Base-by-base conservation (phyloP, 2,113 vertebrate species). In the Lycaon pictus region DNA sequence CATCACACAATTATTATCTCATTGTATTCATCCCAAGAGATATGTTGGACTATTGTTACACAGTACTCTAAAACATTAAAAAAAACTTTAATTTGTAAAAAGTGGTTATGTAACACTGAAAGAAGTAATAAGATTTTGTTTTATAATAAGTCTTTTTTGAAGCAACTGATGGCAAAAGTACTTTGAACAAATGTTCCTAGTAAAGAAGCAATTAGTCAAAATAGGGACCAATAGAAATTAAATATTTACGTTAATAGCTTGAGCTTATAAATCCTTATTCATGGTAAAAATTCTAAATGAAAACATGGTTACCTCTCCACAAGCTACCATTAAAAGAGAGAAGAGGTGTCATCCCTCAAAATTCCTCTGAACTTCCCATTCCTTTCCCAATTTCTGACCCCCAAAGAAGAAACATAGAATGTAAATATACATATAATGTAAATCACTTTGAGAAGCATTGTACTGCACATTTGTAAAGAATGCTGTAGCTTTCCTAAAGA, bases 171-270 rank as follows among this genome's bases (percentile, higher is more conserved):
- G 69, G 48, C 65, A 90, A 96, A 97, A 92, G 19, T 79, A 67
- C 63, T 85, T 92, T 82, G 55, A 90, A 56, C n/a, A 92, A 80
- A 96, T 86, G 95, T 63, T 83, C 43, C 55, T 71, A 92, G 76
- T 77, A 90, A 76, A 90, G 62, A 95, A 94, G 19, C 89, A 96
- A 80, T 76, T 48, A 69, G 80, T 96, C 58, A 95, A 93, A 96
- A 89, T 69, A 63, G 72, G 65, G 29, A 63, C 60, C 17, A 72
- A 8, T 22, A 1, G 81, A 87, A 95, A 80, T 87, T 83, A 93
- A 74, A 56, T 88, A 86, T 63, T 5, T 92, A 48, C 32, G 74
- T 72, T 95, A 82, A 82, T 23, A 95, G 15, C 17, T 48, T 71
- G 74, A 96, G 27, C 11, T 67, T 74, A 85, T 74, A 76, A 95